Base-by-base conservation (phyloP, 1,140 invertebrate genomes). In the Metaphire vulgaris region DNA sequence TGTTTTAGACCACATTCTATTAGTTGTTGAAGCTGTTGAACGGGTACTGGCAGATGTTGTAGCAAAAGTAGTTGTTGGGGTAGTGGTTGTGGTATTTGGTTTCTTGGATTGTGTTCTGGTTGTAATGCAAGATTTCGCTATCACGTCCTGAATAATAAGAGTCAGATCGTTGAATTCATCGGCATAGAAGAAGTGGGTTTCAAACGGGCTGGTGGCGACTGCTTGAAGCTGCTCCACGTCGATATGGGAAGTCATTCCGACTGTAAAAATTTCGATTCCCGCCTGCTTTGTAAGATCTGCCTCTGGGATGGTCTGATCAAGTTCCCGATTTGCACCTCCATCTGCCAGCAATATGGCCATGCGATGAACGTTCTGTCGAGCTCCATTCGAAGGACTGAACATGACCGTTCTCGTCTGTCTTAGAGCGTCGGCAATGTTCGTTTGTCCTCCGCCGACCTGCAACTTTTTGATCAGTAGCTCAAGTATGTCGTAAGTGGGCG, bases 311-410 rank as follows among this genome's bases (percentile, higher is more conserved):
- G 76, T 77, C 26, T 12, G 15, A 16, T 1, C 14, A 6, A 41
- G 2, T 1, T 77, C 29, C 26, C 72, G 33, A 41, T 77, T 77
- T n/a, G 70, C 56, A 56, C 34, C 28, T 31, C 76, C 76, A 71
- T 77, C 76, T 56, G 76, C 68, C 26, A 77, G 66, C 16, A 77
- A 56, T 29, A 77, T 16, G 33, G 68, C 33, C 21, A 77, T 68
- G 76, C 74, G 74, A 1, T 31, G 26, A 33, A 77, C 76, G 21
- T 26, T 29, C 1, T 26, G 16, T 69, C 72, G 32, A n/a, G 21
- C 32, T 71, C 72, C 72, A 26, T 28, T 21, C 6, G 33, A 26
- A 56, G 29, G 12, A 21, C 28, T 21, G 28, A 74, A 74, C 72
- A 74, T 74, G 1, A n/a, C n/a, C n/a, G n/a, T 26, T 33, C 28